Conservation (phyloP, 2,888 invertebrate genomes). For the Nyleta sp. region DNA sequence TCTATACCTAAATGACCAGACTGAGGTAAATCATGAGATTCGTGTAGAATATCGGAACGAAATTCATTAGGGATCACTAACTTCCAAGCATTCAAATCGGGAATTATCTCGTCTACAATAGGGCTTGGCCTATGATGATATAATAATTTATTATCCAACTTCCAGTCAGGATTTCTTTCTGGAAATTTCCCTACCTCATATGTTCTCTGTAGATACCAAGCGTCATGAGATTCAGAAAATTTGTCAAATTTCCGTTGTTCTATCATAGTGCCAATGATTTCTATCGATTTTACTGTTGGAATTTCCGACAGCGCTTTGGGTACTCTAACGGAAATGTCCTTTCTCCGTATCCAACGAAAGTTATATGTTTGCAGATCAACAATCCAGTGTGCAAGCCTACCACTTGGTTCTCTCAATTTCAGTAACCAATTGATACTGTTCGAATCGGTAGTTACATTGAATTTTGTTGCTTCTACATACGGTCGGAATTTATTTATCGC, state of each 20-base stretch:
- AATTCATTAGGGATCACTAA: slow-evolving; percentile 3
- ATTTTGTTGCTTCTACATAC: slow-evolving; percentile 55
- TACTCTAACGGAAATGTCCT: slow-evolving; percentile 5
- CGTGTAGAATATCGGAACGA: background rate
- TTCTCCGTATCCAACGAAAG: background rate
- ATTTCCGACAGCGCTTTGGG: background rate
- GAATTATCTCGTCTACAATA: slow-evolving; percentile 9
- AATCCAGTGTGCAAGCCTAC: slow-evolving; percentile 63
- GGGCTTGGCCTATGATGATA: slow-evolving; percentile 11
- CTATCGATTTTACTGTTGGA: no score
- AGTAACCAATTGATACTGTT: slow-evolving; percentile 64
- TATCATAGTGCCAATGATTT: background rate
- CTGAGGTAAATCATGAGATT: slow-evolving; percentile 15
- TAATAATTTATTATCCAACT: background rate
- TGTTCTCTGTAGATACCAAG: slow-evolving; percentile 8
- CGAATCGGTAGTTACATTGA: slow-evolving; percentile 65
- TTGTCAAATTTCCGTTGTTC: background rate
- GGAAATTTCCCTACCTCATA: slow-evolving; percentile 15
- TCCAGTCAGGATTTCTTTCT: slow-evolving; percentile 16
- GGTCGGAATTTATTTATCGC: slow-evolving; percentile 43
- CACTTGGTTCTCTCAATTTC: slow-evolving; percentile 63
- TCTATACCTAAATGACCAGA: slow-evolving; percentile 17
- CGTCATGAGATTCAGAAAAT: background rate
- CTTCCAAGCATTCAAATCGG: slow-evolving; percentile 22
- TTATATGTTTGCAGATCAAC: slow-evolving; percentile 2